Evolutionary conservation across 2,113 vertebrate species (phyloP).

Genomic region (Synodontis membranacea): DNA sequence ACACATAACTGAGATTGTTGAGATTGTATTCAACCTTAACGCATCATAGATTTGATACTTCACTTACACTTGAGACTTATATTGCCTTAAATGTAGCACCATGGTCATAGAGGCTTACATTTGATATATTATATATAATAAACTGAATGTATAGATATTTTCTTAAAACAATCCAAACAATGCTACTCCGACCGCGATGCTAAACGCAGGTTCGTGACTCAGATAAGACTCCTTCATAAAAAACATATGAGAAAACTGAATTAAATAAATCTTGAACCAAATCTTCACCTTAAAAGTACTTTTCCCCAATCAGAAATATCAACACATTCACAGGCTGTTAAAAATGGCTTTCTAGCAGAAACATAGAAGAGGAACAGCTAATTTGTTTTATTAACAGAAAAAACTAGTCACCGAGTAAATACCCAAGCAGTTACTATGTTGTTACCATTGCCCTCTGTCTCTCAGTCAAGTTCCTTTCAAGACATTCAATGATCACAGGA

Average conservation of each 20-base stretch:
- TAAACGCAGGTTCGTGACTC: background rate
- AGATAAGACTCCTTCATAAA: background rate
- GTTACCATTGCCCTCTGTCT: conserved; percentile 67
- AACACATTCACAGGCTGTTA: background rate
- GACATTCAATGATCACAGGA: conserved; percentile 85
- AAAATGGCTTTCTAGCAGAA: background rate
- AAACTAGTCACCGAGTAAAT: too few relatives aligned
- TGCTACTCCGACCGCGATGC: too few relatives aligned
- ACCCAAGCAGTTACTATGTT: conserved; percentile 26
- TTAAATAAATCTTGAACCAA: background rate
- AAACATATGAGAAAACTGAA: background rate
- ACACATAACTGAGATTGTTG: background rate
- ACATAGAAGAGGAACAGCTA: background rate
- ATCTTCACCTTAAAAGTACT: background rate
- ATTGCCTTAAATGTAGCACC: background rate
- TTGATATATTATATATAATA: background rate
- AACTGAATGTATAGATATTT: background rate
- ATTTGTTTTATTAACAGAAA: background rate
- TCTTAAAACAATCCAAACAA: background rate
- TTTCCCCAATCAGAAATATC: background rate
- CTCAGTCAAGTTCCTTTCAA: conserved; percentile 81
- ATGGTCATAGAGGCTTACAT: background rate
- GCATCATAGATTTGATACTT: background rate
- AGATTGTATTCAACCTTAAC: background rate
- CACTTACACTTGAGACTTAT: background rate